Evolutionary conservation across 1,140 invertebrate species (phyloP), one percentile per base, ranked within the genome.

Genomic region (Prorops nasuta): DNA sequence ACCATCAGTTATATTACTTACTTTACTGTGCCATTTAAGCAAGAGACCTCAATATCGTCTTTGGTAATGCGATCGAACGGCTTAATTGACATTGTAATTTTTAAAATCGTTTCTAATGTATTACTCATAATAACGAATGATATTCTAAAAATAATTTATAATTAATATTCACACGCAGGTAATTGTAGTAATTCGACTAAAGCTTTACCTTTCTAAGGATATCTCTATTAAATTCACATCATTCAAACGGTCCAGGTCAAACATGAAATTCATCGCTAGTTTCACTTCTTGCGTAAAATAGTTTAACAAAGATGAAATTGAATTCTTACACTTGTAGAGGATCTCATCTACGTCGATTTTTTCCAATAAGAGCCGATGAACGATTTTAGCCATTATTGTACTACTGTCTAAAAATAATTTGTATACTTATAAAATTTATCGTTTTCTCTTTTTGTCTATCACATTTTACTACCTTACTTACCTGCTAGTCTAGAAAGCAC

Each of bases 181-280:
- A n/a, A n/a, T n/a, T n/a, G n/a, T n/a, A n/a, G n/a, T n/a, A n/a
- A n/a, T n/a, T n/a, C n/a, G n/a, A n/a, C n/a, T n/a, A n/a, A 14
- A 54, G 22, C 48, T 28, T 54, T 69, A 71, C 67, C 65, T 32
- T 45, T 69, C 45, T 0, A n/a, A 14, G 28, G 49, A 19, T 36
- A 67, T 50, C 14, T 64, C 53, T 54, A 66, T 64, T 19, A 64
- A 24, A 52, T 67, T 55, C 22, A 49, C 10, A n/a, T 56, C 28
- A 2, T 52, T 42, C 19, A 71, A 51, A 31, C 44, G 31, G 9
- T 63, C 40, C 17, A 71, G 18, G 1, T 69, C 66, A 10, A 61
- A 67, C 59, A 64, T 67, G 21, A 71, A 69, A 45, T 70, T 44
- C 54, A 70, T 62, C 6, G 39, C 50, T 19, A 67, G 22, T 46